Evolutionary conservation across 2,113 vertebrate genomes (phyloP).

Genomic region (Bufo gargarizans): DNA sequence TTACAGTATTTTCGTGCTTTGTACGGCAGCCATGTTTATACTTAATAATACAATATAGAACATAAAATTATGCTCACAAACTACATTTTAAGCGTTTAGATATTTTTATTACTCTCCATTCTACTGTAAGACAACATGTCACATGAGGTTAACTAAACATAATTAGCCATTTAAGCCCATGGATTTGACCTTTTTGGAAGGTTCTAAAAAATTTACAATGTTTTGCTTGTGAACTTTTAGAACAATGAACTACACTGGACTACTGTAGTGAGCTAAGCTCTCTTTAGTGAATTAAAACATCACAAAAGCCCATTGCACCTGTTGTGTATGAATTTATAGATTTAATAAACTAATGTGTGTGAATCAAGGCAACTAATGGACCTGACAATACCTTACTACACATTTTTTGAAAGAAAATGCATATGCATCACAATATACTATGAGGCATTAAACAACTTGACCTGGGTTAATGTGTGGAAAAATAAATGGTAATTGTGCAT

Average conservation of each 20-base stretch:
- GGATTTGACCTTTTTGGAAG: not conserved
- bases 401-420: slow-evolving; percentile 23
- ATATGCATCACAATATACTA: slow-evolving; percentile 12
- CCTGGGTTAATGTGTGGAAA: slow-evolving; percentile 21
- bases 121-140: not conserved
- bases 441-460: not conserved
- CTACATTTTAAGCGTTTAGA: not conserved
- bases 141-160: not conserved
- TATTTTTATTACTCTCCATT: not conserved
- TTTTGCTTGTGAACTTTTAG: slow-evolving; percentile 1
- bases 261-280: slow-evolving; percentile 16
- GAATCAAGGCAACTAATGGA: not conserved
- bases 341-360: slow-evolving; percentile 41
- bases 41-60: not conserved
- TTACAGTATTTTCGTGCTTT: not conserved
- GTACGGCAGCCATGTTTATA: not conserved
- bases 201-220: not conserved
- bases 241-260: not conserved
- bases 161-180: not conserved
- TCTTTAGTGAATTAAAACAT: slow-evolving; percentile 33
- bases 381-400: not conserved
- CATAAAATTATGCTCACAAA: not conserved
- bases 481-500: not conserved
- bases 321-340: slow-evolving; percentile 43
- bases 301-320: slow-evolving; percentile 15